Evolutionary conservation across 2,888 invertebrate genomes (phyloP).

Genomic region (Tenthredo scrophulariae): DNA sequence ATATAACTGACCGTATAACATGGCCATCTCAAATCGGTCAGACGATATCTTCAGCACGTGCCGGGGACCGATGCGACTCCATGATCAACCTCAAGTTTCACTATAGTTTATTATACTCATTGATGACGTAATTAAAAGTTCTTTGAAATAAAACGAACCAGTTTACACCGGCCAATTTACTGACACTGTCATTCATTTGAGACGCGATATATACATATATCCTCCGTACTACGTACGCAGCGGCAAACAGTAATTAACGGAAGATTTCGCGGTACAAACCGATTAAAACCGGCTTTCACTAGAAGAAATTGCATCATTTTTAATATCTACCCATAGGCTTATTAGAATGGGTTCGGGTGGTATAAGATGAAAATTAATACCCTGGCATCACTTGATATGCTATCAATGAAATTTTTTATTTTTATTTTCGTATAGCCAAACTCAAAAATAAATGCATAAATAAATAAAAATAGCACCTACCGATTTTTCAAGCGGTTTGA

Average conservation of each 20-base stretch:
- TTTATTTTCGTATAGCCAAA: background rate
- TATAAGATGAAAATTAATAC: background rate
- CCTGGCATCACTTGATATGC: too few relatives aligned
- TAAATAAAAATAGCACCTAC: background rate
- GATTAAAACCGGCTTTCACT: conserved; percentile 61
- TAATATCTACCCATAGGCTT: background rate
- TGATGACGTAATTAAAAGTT: conserved; percentile 8
- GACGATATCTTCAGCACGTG: background rate
- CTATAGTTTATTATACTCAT: background rate
- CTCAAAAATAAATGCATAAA: background rate
- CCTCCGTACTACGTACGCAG: background rate
- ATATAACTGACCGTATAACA: background rate
- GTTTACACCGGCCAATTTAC: conserved; percentile 22
- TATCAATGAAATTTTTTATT: too few relatives aligned
- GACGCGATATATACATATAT: background rate
- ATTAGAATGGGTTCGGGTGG: background rate
- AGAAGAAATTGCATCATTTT: conserved; percentile 40
- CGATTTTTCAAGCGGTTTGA: background rate
- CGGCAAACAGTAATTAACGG: conserved; percentile 13
- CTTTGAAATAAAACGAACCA: conserved; percentile 26
- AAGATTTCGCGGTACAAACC: conserved; percentile 57
- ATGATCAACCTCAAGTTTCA: background rate
- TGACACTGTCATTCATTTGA: background rate
- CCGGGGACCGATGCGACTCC: background rate
- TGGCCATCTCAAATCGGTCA: background rate